Conservation (phyloP, 1,140 invertebrate genomes). For the Lithobius niger region DNA sequence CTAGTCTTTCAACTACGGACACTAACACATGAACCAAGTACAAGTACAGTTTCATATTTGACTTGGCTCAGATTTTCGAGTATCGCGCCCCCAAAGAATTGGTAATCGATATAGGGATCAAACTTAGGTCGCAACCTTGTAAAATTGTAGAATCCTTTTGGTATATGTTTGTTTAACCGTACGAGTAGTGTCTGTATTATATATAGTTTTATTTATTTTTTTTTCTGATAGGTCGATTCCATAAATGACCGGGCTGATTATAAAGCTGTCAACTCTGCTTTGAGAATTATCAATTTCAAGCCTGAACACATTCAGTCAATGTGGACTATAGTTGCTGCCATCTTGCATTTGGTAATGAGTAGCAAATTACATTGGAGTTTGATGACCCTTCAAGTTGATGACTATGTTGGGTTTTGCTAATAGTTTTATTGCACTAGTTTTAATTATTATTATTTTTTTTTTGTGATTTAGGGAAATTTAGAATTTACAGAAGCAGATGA, state of each 20-base stretch:
- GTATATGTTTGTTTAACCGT: no score
- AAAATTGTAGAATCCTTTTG: no score
- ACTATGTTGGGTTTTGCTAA: background rate
- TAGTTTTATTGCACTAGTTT: conserved; percentile 10
- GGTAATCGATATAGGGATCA: no score
- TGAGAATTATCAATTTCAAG: conserved; percentile 72
- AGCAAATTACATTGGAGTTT: no score
- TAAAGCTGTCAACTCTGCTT: conserved; percentile 60
- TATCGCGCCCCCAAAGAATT: no score
- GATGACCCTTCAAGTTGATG: background rate
- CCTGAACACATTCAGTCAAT: conserved; percentile 63
- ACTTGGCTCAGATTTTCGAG: no score
- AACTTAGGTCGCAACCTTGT: no score
- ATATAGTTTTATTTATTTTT: background rate
- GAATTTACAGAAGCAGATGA: conserved; percentile 46
- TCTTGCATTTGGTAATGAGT: conserved; percentile 79
- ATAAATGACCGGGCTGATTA: conserved; percentile 47
- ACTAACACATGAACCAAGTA: no score
- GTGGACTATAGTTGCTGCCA: conserved; percentile 78
- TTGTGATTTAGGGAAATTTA: conserved; percentile 52
- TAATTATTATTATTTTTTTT: conserved; percentile 8
- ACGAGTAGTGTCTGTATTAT: conserved; percentile 8
- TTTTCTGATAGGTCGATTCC: conserved; percentile 25
- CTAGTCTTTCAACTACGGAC: no score
- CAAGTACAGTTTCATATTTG: no score